Evolutionary conservation across 2,888 invertebrate species (phyloP), one percentile per base, ranked within the genome.

Genomic region (Polyommatus iphigenia): DNA sequence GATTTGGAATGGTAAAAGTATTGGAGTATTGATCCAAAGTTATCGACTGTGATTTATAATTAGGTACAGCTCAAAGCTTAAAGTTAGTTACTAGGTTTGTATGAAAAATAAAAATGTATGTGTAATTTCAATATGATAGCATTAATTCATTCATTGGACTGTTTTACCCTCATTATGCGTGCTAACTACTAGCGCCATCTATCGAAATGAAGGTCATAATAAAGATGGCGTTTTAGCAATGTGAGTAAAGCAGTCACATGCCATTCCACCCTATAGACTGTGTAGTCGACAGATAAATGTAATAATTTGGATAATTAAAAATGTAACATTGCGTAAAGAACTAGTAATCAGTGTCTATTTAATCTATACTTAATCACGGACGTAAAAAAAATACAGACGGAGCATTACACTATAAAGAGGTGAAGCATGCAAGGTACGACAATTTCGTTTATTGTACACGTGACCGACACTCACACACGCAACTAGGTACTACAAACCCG

Each of bases 51-150:
- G 75, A 75, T 75, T 20, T 75, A 72, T 29, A 32, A 75, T 75
- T 46, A 73, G 46, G 73, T 73, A 73, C 41, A 46, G 75, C 75
- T 75, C 50, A 75, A 75, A 75, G 75, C 75, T 41, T 8, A 72
- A 4, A 72, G 32, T 72, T 46, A 15, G 41, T 73, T 8, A 10
- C 1, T 24, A 54, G 18, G 50, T 18, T 50, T 75, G 13, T 8
- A 46, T 20, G 41, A 10, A 20, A 46, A 6, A 46, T 46, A 46
- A 0, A 46, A 13, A 46, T 46, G 8, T 10, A 5, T 54, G 18
- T 24, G 18, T 67, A 29, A 18, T 32, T 67, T 59, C 59, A 18
- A 54, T 54, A 54, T 54, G 18, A 54, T 54, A 54, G 18, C 54
- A 54, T 54, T 54, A 18, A 18, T 54, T 54, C 18, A 54, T 54